Evolutionary conservation across 2,888 invertebrate species (phyloP).

Genomic region (Amphimallon solstitiale): DNA sequence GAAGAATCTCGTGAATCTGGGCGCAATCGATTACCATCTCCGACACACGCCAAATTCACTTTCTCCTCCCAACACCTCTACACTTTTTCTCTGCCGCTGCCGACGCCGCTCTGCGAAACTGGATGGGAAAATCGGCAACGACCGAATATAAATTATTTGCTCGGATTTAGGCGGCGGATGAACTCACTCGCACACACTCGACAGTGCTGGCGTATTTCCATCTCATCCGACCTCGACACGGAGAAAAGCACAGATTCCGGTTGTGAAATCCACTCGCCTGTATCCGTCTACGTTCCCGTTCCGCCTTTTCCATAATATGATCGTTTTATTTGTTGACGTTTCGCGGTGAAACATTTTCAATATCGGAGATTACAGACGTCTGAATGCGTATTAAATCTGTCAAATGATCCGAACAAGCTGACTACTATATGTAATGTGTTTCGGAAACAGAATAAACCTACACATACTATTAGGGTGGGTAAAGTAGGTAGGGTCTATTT

Average conservation of each 20-base stretch:
- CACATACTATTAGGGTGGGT: too few relatives aligned
- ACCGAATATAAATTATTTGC: constrained; percentile 24
- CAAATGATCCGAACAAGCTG: constrained; percentile 8
- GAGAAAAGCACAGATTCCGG: too few relatives aligned
- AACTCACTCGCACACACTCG: constrained; percentile 6
- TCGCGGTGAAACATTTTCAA: constrained; percentile 24
- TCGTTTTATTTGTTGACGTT: constrained; percentile 17
- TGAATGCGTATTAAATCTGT: constrained; percentile 9
- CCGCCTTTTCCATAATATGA: background rate
- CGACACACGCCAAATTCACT: too few relatives aligned
- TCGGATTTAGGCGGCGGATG: constrained; percentile 2
- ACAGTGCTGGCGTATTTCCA: constrained; percentile 9
- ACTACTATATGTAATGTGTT: too few relatives aligned
- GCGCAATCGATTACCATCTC: too few relatives aligned
- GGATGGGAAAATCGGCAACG: constrained; percentile 18
- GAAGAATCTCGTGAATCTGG: too few relatives aligned
- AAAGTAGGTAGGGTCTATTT: too few relatives aligned
- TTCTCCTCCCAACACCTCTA: too few relatives aligned
- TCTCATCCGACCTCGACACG: too few relatives aligned
- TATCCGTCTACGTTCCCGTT: background rate
- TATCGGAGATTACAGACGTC: constrained; percentile 19
- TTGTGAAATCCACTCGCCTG: background rate
- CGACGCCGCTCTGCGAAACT: too few relatives aligned
- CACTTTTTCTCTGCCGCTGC: too few relatives aligned
- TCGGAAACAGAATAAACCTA: too few relatives aligned